These are phyloP conservation scores for Amblyraja radiata DNA, from an alignment of 2,797 vertebrate species.

Conservation along the genomic window DNA sequence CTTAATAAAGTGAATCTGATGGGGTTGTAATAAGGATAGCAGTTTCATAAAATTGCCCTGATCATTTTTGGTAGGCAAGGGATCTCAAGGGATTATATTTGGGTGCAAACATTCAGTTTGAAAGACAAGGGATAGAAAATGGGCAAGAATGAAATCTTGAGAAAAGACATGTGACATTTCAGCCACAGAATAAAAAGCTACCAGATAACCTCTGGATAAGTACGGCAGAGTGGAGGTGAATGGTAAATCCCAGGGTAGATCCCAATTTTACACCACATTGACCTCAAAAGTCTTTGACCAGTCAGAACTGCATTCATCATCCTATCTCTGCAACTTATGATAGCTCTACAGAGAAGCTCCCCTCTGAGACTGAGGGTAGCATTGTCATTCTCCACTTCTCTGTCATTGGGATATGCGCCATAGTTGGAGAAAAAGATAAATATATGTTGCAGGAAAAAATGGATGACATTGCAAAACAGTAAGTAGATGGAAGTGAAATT, in stretches of 20 bases:
- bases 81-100: neutral
- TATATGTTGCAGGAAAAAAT: neutral
- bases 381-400: neutral
- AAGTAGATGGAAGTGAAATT: neutral
- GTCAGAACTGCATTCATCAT: neutral
- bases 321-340: neutral
- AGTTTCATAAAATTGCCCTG: neutral
- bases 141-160: neutral
- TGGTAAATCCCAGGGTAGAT: neutral
- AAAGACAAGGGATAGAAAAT: neutral
- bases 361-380: neutral
- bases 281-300: neutral
- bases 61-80: neutral
- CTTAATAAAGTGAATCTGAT: neutral
- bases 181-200: neutral
- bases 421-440: neutral
- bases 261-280: neutral
- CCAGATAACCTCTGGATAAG: no score
- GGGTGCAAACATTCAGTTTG: neutral
- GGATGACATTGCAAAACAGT: neutral
- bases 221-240: neutral
- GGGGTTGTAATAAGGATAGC: no score
- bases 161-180: neutral
- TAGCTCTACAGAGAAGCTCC: neutral
- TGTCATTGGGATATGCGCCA: neutral